Evolutionary conservation across 2,888 invertebrate genomes (phyloP).

Genomic region (Pristionchus fissidentatus): DNA sequence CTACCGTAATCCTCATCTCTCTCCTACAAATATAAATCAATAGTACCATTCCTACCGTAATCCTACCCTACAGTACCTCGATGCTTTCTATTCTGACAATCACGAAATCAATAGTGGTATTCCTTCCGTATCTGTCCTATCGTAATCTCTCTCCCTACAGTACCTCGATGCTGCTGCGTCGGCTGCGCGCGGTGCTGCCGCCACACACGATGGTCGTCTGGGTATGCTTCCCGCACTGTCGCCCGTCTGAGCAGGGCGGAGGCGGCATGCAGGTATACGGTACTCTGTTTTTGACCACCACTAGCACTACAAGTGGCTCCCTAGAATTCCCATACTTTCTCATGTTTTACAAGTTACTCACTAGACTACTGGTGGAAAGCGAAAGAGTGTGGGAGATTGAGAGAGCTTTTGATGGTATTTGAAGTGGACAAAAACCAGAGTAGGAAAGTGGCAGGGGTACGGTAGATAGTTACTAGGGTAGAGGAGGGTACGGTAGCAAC

Average conservation of each 20-base stretch:
- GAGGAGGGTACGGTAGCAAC: no score
- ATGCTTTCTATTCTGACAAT: no score
- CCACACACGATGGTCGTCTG: constrained; percentile 32
- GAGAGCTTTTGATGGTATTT: no score
- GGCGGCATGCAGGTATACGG: constrained; percentile 11
- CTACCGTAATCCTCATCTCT: not conserved
- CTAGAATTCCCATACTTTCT: not conserved
- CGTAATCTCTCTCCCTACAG: not conserved
- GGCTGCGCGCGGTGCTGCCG: constrained; percentile 39
- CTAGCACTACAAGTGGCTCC: not conserved
- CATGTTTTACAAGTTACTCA: not conserved
- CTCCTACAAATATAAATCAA: not conserved
- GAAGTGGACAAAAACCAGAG: no score
- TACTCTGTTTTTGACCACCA: no score
- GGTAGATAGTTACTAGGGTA: no score
- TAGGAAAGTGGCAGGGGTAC: no score
- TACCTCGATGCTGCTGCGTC: constrained; percentile 30
- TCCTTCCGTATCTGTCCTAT: not conserved
- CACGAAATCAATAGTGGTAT: no score
- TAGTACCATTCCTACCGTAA: no score
- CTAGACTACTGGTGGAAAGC: no score
- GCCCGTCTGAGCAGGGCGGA: not conserved
- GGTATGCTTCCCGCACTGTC: constrained; percentile 43
- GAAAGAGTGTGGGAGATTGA: no score
- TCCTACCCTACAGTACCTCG: no score